Evolutionary conservation across 2,888 invertebrate genomes (phyloP), one percentile per base, ranked within the genome.

Genomic region (Amiota minor): DNA sequence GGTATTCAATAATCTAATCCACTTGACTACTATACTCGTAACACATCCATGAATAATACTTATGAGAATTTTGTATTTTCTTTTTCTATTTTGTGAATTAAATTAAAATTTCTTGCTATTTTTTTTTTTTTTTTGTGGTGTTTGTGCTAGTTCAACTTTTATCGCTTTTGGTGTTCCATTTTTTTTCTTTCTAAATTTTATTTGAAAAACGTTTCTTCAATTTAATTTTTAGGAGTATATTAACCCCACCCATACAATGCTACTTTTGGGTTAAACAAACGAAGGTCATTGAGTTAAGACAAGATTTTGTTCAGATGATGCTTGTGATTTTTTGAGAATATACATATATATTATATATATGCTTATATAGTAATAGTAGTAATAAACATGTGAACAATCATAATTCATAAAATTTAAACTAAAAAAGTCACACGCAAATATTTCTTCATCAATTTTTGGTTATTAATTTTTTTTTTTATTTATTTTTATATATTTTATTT

Each of bases 371-470:
- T 23, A 35, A 35, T 35, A 2, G 6, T 35, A 35, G 35, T 35
- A 35, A 35, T 35, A 35, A 35, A 35, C 6, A 35, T 35, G 6
- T 35, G 35, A 35, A 35, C 35, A 35, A 35, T 3, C 35, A 35
- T 35, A 6, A 35, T 35, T 35, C 35, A 45, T 20, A 72, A 46
- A 65, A 56, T 16, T 3, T 49, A 18, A 65, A 49, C 65, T 20
- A 10, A 10, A 62, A 62, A 23, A 62, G n/a, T 11, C 8, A 35
- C 23, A 61, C 12, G 23, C 18, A 16, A 20, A 61, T 35, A 64
- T 45, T 64, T 65, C 47, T 65, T 46, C 65, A 65, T n/a, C 64
- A 11, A 64, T 53, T 53, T 53, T 45, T 12, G 9, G 12, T 35
- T 35, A 35, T 35, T n/a, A n/a, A 35, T 67, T 23, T 65, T 47